Conservation (phyloP, 2,113 vertebrate genomes). For the Centropus unirufus region DNA sequence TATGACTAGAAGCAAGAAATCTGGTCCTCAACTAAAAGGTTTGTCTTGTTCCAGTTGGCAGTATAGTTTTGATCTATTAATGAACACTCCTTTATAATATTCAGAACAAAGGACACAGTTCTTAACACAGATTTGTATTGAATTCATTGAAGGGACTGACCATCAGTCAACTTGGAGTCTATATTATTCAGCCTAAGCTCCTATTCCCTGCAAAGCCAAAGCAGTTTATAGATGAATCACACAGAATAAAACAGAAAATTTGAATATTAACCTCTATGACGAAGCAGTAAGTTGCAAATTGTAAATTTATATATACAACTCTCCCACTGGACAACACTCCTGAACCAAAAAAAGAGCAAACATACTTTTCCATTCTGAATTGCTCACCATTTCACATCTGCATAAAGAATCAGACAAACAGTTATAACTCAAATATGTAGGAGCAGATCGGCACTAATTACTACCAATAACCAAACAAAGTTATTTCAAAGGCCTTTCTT, state of each 20-base stretch:
- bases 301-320: not conserved
- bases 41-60: not conserved
- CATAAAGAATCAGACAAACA: not conserved
- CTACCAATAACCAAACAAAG: not conserved
- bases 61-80: not conserved
- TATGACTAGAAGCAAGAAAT: not conserved
- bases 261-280: not conserved
- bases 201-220: not conserved
- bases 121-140: not conserved
- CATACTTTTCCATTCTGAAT: not conserved
- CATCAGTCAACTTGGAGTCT: accelerated
- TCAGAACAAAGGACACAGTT: not conserved
- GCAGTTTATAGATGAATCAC: not conserved
- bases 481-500: not conserved
- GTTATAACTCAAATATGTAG: not conserved
- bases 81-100: not conserved
- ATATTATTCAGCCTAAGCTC: not conserved
- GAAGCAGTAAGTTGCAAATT: not conserved
- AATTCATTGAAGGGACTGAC: not conserved
- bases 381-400: not conserved
- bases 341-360: not conserved
- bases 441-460: not conserved
- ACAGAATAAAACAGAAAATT: not conserved
- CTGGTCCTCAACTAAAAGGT: not conserved
- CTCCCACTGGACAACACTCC: not conserved